Base-by-base conservation (phyloP, 2,113 vertebrate species). In the Choloepus hoffmanni region DNA sequence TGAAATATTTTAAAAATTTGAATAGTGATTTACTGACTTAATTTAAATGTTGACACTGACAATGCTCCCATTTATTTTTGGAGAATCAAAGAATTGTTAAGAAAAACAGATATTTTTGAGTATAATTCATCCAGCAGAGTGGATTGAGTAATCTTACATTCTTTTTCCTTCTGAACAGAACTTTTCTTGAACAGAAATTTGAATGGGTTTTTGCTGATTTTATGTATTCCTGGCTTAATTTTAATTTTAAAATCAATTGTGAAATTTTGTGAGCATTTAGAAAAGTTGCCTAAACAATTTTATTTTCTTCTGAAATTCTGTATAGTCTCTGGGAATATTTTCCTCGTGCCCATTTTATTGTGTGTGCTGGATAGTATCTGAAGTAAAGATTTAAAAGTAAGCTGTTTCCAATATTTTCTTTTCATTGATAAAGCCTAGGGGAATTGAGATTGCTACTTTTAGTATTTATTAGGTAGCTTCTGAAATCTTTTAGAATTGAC, bases 141-240 rank as follows among this genome's bases (percentile, higher is more conserved):
- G 30, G 33, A 72, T 67, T 89, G 65, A 92, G 36, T 82, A 55
- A n/a, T 74, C 88, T 81, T 76, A 53, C 1, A 16, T 55, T 92
- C 14, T 72, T 92, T 96, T 72, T 81, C 24, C 53, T 82, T 95
- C 68, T 78, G 94, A 89, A 65, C 60, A 67, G 55, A 55, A 83
- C 0, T 12, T 43, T 67, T 78, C 40, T 89, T 82, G 50, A 89
- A 16, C 9, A 30, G 58, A 84, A 77, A 65, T 30, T 19, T 72
- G n/a, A 67, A 40, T 30, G 48, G 16, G 43, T 63, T 36, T 36
- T 28, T 72, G 48, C 28, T 70, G 21, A 68, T 78, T 79, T 67
- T 89, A 30, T 50, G 4, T 73, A 30, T 85, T 28, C n/a, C 21
- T 63, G 65, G 67, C 58, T 94, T 88, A 30, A 36, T 62, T 92